Base-by-base conservation (phyloP, 1,140 invertebrate genomes). In the Pogonomyrmex barbatus region DNA sequence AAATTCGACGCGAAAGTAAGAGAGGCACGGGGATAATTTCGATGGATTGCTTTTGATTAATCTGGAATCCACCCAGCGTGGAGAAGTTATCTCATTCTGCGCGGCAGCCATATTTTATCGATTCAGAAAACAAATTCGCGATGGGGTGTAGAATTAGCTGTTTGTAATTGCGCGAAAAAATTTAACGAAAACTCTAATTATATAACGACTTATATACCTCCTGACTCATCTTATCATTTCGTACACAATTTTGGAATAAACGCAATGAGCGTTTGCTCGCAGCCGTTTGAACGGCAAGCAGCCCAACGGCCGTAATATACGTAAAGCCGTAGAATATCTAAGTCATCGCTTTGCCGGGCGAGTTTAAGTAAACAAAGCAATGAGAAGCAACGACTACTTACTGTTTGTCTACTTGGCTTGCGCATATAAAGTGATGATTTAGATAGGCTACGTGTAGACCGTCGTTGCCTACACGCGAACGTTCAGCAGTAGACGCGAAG, bases 371-470 rank as follows among this genome's bases (percentile, higher is more conserved):
- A 73, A 83, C 68, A 73, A 75, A 83, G 77, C 79, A 83, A 83
- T 73, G 79, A 62, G 54, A 75, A 75, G 42, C 79, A 47, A 58
- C 65, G 79, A 73, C 63, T 70, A 70, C 63, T 70, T 70, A 81
- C 50, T 60, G 79, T 75, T 83, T 47, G 33, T 73, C 67, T 83
- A 73, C 79, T 73, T 73, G 68, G 54, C 42, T 75, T 60, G 79
- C 79, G 54, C 54, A 83, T 83, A 83, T 75, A 83, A 83, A 83
- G 79, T 83, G 79, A 83, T 83, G 79, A 73, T 83, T 83, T 83
- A 73, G 79, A 73, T 73, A 73, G 54, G 68, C 52, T 73, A 62
- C 42, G 10, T 47, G 54, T 83, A 60, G 68, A 83, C 42, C 39
- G 78, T 33, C 79, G 54, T 67, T 67, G 79, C 62, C 39, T 73